phyloP scores from a whole-genome alignment of 1,140 invertebrate species.

The Formica exsecta region DNA sequence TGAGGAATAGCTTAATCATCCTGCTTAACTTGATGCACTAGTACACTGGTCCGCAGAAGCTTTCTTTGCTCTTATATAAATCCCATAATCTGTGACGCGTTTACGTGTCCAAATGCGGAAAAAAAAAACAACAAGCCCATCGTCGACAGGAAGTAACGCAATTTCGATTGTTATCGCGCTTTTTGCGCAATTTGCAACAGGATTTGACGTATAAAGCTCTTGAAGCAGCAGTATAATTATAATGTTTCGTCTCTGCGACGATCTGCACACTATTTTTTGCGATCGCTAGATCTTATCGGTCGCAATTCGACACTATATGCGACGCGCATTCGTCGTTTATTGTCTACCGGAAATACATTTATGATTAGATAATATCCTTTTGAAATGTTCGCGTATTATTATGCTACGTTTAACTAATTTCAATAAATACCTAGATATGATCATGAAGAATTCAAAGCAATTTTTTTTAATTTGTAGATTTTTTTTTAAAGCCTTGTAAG shows the following conservation, averaged over 20 bases:
- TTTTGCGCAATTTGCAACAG: neutral
- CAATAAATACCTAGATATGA: neutral
- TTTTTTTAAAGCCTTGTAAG: neutral
- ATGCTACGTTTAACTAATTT: neutral
- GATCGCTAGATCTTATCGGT: neutral
- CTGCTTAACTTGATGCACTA: neutral
- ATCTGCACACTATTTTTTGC: neutral
- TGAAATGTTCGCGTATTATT: neutral
- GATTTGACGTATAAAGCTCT: neutral
- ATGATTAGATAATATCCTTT: neutral
- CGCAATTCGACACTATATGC: no score
- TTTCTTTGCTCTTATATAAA: slow-evolving; percentile 19
- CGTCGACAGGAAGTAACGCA: neutral
- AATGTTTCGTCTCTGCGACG: neutral
- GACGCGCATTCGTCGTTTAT: neutral
- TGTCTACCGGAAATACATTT: neutral
- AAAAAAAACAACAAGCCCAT: slow-evolving; percentile 5
- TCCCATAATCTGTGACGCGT: neutral
- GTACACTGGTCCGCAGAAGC: neutral
- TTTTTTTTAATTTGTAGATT: no score
- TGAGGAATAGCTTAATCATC: slow-evolving; percentile 28
- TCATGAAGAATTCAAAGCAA: no score
- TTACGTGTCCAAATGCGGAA: neutral
- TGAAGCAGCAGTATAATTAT: slow-evolving; percentile 4
- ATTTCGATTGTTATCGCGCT: slow-evolving; percentile 2